A percentile compares a stretch with the other conserved stretches of the same genome.
These are phyloP conservation scores for Sebastes fasciatus DNA, from an alignment of 2,113 vertebrate species.

Conservation along the genomic window DNA sequence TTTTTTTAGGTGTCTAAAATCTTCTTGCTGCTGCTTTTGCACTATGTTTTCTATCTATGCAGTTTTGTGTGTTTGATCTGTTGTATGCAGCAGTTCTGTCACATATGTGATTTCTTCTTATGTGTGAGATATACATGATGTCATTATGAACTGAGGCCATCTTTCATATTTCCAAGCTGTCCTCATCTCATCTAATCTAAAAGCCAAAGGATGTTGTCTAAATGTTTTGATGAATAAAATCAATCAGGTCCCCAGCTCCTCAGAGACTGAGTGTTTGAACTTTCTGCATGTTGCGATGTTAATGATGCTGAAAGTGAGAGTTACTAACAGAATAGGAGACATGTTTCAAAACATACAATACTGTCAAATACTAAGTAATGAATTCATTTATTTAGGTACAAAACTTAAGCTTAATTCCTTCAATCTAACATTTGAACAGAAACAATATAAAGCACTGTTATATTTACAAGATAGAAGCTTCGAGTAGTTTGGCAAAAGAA, in stretches of 20 bases:
- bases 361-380: not conserved
- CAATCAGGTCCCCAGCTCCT: not conserved
- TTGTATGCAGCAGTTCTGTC: not conserved
- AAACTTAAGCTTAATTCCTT: not conserved
- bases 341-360: not conserved
- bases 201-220: slow-evolving; percentile 5
- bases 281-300: not conserved
- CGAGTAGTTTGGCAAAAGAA: not conserved
- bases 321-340: not conserved
- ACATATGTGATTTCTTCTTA: not conserved
- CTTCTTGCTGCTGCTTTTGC: not conserved
- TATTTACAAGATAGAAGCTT: slow-evolving; percentile 10
- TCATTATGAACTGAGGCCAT: not conserved
- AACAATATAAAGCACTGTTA: not conserved
- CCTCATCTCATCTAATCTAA: not conserved
- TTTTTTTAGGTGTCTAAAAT: too few relatives aligned
- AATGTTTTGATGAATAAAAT: not conserved
- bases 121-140: not conserved
- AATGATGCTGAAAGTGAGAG: not conserved
- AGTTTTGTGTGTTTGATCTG: not conserved
- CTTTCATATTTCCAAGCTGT: not conserved
- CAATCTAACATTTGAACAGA: not conserved
- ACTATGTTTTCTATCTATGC: not conserved
- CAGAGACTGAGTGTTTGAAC: not conserved
- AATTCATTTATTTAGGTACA: not conserved